A percentile compares a stretch with the other conserved stretches of the same genome.
Conservation (phyloP, 2,888 invertebrate genomes). For the Zonitis immaculata region DNA sequence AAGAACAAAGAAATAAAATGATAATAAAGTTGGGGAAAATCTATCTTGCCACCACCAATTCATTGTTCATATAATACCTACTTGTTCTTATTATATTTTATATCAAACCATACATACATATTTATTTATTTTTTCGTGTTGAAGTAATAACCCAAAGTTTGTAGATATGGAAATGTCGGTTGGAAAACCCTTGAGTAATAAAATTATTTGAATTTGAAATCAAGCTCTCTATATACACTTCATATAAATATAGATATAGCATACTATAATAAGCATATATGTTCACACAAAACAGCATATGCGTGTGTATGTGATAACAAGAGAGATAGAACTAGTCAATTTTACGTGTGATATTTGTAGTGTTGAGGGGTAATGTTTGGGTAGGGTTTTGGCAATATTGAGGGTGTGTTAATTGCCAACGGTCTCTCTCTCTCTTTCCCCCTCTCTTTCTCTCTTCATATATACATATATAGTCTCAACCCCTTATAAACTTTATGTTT, state of each 20-base stretch:
- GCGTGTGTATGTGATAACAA: no score
- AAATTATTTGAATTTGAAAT: conserved; percentile 34
- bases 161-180: conserved; percentile 27
- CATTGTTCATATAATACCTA: no score
- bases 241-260: not conserved
- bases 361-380: conserved; percentile 33
- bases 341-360: conserved; percentile 28
- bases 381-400: conserved; percentile 35
- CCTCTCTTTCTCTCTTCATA: conserved; percentile 17
- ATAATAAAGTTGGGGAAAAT: not conserved
- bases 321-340: conserved; percentile 8
- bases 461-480: conserved; percentile 13
- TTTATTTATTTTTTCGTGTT: conserved; percentile 9
- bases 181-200: conserved; percentile 27
- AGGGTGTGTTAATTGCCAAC: conserved; percentile 44
- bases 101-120: not conserved
- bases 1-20: no score
- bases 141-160: conserved; percentile 30
- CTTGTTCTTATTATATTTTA: not conserved
- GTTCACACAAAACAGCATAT: not conserved
- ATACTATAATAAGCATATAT: no score
- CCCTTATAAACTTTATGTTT: conserved; percentile 31
- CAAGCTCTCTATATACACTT: conserved; percentile 15
- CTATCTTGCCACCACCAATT: conserved; percentile 1
- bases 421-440: conserved; percentile 20